Conservation (phyloP, 1,140 invertebrate species). For the Tribolium castaneum region DNA sequence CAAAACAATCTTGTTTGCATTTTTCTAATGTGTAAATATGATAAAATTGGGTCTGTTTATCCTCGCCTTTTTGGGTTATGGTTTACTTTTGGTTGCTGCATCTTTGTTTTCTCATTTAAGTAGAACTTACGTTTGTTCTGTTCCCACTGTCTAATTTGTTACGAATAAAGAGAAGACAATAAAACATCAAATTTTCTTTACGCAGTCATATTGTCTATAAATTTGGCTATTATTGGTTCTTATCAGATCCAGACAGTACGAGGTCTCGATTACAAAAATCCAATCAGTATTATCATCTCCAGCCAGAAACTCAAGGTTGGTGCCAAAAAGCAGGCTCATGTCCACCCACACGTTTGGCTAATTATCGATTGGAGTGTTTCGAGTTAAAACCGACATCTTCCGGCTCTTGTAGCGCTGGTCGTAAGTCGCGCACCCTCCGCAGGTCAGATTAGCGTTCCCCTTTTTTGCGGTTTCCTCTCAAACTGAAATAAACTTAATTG, state of each 20-base stretch:
- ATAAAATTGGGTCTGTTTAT: neutral
- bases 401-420: neutral
- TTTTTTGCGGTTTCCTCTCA: conserved; percentile 17
- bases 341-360: conserved; percentile 34
- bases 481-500: conserved; percentile 53
- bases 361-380: neutral
- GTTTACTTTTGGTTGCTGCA: neutral
- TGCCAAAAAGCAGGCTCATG: neutral
- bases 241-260: neutral
- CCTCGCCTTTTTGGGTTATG: neutral
- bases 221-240: neutral
- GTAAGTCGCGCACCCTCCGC: neutral
- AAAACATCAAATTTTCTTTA: too few species aligned
- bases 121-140: neutral
- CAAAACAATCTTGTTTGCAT: neutral
- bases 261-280: neutral
- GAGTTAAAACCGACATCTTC: neutral
- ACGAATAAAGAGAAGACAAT: too few species aligned
- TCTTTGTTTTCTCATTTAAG: neutral
- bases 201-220: too few species aligned
- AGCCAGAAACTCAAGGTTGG: neutral
- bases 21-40: neutral
- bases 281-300: neutral
- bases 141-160: neutral
- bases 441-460: neutral